phyloP scores from a whole-genome alignment of 2,888 invertebrate genomes.

The Diogma glabrata region DNA sequence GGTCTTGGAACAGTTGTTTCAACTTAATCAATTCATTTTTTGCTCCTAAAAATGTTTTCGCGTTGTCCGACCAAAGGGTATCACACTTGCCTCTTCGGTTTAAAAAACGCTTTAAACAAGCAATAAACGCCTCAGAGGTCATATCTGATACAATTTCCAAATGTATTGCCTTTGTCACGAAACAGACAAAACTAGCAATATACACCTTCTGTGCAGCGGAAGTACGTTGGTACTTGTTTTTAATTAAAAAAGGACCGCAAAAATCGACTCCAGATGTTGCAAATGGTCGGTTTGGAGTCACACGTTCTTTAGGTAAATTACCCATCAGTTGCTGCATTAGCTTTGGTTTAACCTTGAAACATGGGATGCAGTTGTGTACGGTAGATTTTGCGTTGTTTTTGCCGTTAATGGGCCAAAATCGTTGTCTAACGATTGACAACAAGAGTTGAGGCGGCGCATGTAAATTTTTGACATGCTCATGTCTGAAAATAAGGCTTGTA shows the following conservation, averaged over 20 bases:
- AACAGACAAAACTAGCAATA: slow-evolving; percentile 13
- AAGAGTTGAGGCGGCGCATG: slow-evolving; percentile 9
- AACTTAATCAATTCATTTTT: no score
- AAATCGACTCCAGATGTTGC: slow-evolving; percentile 16
- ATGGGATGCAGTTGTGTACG: not conserved
- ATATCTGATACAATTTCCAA: no score
- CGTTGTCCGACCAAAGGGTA: no score
- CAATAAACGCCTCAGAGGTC: no score
- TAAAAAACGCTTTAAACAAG: no score
- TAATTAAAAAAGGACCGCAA: slow-evolving; percentile 9
- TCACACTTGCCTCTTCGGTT: no score
- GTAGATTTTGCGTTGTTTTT: not conserved
- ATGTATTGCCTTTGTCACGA: slow-evolving; percentile 14
- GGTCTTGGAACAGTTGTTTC: no score
- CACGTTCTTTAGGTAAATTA: slow-evolving; percentile 11
- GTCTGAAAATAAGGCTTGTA: slow-evolving; percentile 1
- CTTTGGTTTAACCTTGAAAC: not conserved
- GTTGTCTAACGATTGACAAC: not conserved
- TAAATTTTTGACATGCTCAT: slow-evolving; percentile 9
- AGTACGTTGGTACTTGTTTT: not conserved
- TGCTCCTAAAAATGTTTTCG: no score
- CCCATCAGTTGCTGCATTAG: slow-evolving; percentile 9
- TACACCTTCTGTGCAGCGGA: slow-evolving; percentile 11
- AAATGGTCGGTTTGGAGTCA: slow-evolving; percentile 14
- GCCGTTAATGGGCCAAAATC: slow-evolving; percentile 1